Evolutionary conservation across 1,140 invertebrate genomes (phyloP).

Genomic region (Aporrectodea caliginosa): DNA sequence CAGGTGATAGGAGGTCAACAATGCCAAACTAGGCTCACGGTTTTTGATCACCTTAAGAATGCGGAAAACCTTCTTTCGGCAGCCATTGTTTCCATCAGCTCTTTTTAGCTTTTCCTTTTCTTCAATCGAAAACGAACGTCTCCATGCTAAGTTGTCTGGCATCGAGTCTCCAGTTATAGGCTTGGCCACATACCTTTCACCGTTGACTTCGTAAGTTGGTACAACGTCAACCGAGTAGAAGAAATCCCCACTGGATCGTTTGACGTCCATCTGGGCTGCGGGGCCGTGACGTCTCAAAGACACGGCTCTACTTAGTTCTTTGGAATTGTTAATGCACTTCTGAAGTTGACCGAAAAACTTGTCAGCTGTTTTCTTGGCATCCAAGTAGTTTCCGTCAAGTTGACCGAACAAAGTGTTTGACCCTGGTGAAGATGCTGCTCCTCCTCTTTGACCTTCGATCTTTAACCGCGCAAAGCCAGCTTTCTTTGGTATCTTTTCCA

Average conservation of each 20-base stretch:
- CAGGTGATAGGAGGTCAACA: slow-evolving; percentile 14
- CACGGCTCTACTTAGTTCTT: neutral
- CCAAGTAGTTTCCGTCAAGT: neutral
- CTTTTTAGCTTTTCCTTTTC: neutral
- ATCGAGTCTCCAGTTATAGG: neutral
- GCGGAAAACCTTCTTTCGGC: slow-evolving; percentile 9
- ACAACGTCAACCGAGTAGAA: slow-evolving; percentile 14
- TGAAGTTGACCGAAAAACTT: neutral
- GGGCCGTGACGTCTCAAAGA: neutral
- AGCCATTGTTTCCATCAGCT: neutral
- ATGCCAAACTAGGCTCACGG: neutral
- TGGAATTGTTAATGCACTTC: neutral
- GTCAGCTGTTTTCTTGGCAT: neutral
- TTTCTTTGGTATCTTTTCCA: neutral
- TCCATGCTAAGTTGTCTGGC: neutral
- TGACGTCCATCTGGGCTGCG: slow-evolving; percentile 1
- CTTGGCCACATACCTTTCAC: neutral
- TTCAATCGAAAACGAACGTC: slow-evolving; percentile 8
- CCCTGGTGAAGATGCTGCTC: neutral
- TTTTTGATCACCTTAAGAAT: slow-evolving; percentile 6
- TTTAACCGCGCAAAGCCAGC: neutral
- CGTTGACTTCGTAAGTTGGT: neutral
- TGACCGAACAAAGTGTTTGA: neutral
- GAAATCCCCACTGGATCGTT: neutral
- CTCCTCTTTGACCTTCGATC: no score